A percentile compares a stretch with the other conserved stretches of the same genome.
These are phyloP conservation scores for Apamea monoglypha DNA, from an alignment of 2,888 invertebrate genomes.

Conservation along the genomic window DNA sequence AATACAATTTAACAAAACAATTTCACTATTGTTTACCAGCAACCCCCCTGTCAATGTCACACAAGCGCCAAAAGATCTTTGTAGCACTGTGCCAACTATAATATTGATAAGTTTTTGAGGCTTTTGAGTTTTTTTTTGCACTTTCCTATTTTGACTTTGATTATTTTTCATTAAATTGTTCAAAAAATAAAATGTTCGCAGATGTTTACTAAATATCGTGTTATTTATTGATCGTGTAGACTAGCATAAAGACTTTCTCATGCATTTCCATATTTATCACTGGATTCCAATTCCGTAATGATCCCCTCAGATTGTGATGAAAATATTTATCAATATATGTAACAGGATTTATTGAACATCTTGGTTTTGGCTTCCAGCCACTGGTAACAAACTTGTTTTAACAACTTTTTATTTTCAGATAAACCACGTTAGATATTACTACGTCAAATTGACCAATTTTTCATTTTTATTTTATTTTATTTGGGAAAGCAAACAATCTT, in stretches of 20 bases:
- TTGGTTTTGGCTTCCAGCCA: background rate
- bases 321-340: background rate
- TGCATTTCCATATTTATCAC: background rate
- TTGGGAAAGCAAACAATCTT: too few relatives aligned
- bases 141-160: background rate
- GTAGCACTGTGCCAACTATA: background rate
- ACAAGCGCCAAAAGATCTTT: too few relatives aligned
- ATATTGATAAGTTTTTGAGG: background rate
- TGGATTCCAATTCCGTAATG: background rate
- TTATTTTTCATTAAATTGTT: background rate
- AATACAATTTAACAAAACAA: background rate
- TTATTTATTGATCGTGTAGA: background rate
- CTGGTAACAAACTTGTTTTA: background rate
- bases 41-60: background rate
- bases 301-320: background rate
- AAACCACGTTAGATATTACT: background rate
- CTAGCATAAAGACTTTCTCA: background rate
- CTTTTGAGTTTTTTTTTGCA: background rate
- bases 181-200: background rate
- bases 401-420: background rate
- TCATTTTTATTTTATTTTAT: too few relatives aligned
- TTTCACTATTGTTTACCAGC: background rate
- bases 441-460: background rate
- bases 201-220: background rate
- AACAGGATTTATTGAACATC: background rate